These are phyloP conservation scores for Noctua fimbriata DNA, from an alignment of 2,888 invertebrate species.

Conservation along the genomic window DNA sequence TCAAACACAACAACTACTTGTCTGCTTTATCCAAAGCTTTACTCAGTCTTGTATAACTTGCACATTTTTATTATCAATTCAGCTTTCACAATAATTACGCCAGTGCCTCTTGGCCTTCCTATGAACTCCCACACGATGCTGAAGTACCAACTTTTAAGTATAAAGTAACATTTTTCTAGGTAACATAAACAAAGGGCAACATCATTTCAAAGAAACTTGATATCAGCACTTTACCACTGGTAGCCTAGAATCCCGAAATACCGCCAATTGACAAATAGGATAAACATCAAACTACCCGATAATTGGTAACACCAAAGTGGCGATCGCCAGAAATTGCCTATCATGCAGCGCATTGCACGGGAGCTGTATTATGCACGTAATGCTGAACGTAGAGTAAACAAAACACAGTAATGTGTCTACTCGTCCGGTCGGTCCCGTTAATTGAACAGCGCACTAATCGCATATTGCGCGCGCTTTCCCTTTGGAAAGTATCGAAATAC, in stretches of 20 bases:
- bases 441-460: constrained; percentile 85
- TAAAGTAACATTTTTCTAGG: constrained; percentile 4
- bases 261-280: constrained; percentile 8
- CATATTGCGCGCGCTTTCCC: constrained; percentile 85
- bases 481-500: constrained; percentile 84
- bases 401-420: constrained; percentile 54
- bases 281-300: constrained; percentile 9
- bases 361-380: constrained; percentile 46
- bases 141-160: background rate
- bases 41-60: background rate
- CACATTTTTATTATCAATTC: constrained; percentile 1
- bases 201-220: background rate
- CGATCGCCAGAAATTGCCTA: constrained; percentile 39
- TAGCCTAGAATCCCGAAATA: background rate
- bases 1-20: background rate
- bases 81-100: constrained; percentile 29
- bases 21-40: background rate
- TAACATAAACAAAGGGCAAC: constrained; percentile 11
- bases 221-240: background rate
- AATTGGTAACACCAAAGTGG: constrained; percentile 30
- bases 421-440: constrained; percentile 82
- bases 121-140: constrained; percentile 26
- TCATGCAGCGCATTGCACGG: constrained; percentile 37
- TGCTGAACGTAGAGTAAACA: constrained; percentile 58
- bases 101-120: constrained; percentile 22